Base-by-base conservation (phyloP, 2,888 invertebrate species). In the Xylota sylvarum region DNA sequence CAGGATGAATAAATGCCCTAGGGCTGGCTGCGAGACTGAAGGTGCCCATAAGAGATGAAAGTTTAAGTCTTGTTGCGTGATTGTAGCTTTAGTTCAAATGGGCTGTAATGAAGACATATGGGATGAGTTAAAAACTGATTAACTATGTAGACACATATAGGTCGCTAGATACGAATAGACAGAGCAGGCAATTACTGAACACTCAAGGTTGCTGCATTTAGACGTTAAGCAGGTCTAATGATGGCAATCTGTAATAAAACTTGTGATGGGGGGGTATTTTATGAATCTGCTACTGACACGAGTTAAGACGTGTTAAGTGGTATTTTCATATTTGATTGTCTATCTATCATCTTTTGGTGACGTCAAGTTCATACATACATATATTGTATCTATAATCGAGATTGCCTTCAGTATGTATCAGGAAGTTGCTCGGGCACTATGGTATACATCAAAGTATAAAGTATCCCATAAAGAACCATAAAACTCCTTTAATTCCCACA, bases 41-140 rank as follows among this genome's bases (percentile, higher is more conserved):
- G 19, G 7, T 14, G 9, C 6, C 27, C 30, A 43, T 19, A 32
- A 46, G 40, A 52, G 9, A 56, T 46, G 19, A n/a, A 6, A 19
- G 32, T 19, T 32, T 12, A 27, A 40, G 37, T n/a, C 52, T 23
- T 32, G 64, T 27, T 37, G 72, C 48, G 27, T 60, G 43, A 19
- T 43, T 40, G 23, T 6, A 10, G 58, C 14, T 35, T 32, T 1
- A n/a, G 58, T 58, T 46, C 23, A 58, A 72, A 58, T 48, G 19
- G 46, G 9, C 4, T 50, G 17, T 73, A 52, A 73, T 73, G 73
- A 73, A 62, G 73, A 73, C 73, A 52, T 62, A 35, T 37, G 17
- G 35, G 30, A 30, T 17, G 73, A 52, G 48, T 14, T 50, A 4
- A 37, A 23, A 35, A 17, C 5, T 30, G 23, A 43, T 62, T 43